A percentile compares a stretch with the other conserved stretches of the same genome.
phyloP scores from a whole-genome alignment of 2,888 invertebrate species.

The Phyto melanocephala region DNA sequence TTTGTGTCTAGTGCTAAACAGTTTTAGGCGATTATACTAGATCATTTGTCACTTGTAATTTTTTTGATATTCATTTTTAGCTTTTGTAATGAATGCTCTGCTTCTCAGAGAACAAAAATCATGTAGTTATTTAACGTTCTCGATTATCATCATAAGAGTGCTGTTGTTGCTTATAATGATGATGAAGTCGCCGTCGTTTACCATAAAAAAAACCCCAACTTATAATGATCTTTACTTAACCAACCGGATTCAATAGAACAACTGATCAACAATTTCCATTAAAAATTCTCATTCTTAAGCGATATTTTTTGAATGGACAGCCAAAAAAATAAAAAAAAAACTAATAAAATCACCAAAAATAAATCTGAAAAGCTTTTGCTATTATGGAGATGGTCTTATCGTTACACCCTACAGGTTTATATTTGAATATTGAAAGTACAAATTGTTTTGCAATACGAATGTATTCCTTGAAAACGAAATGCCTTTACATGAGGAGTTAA shows the following conservation, averaged over 20 bases:
- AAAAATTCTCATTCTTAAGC: constrained; percentile 65
- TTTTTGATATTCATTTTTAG: not conserved
- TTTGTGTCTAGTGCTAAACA: too few species aligned
- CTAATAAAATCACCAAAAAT: not conserved
- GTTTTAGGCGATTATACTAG: not conserved
- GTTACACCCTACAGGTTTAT: not conserved
- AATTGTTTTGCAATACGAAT: too few species aligned
- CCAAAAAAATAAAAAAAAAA: not conserved
- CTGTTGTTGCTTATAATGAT: not conserved
- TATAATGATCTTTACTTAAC: constrained; percentile 66
- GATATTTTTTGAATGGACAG: not conserved
- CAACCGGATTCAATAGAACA: constrained; percentile 73
- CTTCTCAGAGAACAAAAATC: not conserved
- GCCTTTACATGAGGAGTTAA: too few species aligned
- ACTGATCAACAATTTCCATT: constrained; percentile 68
- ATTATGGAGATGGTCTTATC: not conserved
- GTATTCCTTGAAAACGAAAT: too few species aligned
- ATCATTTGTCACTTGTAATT: not conserved
- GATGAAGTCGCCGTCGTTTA: not conserved
- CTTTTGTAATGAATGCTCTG: not conserved
- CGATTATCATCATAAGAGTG: not conserved
- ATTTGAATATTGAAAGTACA: too few species aligned
- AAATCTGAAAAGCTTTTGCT: not conserved
- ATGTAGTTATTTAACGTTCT: too few species aligned
- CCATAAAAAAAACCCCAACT: too few species aligned